Base-by-base conservation (phyloP, 2,888 invertebrate genomes). In the Nysson spinosus region DNA sequence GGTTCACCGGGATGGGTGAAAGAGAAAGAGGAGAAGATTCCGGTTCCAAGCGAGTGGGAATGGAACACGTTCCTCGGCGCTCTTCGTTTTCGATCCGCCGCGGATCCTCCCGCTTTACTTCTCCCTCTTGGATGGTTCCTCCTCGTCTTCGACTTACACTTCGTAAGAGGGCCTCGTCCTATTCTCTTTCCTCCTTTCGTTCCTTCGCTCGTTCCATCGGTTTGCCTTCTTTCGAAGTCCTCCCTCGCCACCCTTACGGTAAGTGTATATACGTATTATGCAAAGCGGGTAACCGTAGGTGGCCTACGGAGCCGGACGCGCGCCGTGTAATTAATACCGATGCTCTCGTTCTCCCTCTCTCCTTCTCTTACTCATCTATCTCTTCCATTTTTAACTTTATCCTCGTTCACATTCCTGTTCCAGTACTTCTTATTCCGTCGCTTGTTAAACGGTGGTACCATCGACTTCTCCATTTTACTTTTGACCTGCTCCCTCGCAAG, bases 211-310 rank as follows among this genome's bases (percentile, higher is more conserved):
- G 47, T 49, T 39, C 62, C 17, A 26, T 12, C 46, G 26, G 12
- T 17, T 14, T 28, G 3, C 30, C 40, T 34, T 40, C 57, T 32
- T 44, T 63, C 61, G 57, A n/a, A 52, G 65, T 57, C 55, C 74
- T 63, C 55, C 62, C 69, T 72, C 72, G 69, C 73, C 72, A 69
- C 75, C 75, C 74, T 66, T 69, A 70, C 70, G 63, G 62, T 69
- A 72, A 68, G 69, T 69, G 72, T 67, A 77, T 72, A 71, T 75
- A 79, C 73, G 78, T 80, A 83, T 83, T 83, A 83, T 83, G 83
- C 83, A 83, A 83, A 83, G 76, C 78, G 77, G 57, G 70, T 72
- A 72, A 81, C 78, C 78, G 82, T 83, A 81, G 83, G 83, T 83
- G 78, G 79, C 77, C 78, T 77, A 79, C 75, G 70, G 68, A 75